Percentiles rank a stretch among this genome's conserved stretches.
Conservation (phyloP, 2,797 vertebrate species). For the Pipistrellus pipistrellus region DNA sequence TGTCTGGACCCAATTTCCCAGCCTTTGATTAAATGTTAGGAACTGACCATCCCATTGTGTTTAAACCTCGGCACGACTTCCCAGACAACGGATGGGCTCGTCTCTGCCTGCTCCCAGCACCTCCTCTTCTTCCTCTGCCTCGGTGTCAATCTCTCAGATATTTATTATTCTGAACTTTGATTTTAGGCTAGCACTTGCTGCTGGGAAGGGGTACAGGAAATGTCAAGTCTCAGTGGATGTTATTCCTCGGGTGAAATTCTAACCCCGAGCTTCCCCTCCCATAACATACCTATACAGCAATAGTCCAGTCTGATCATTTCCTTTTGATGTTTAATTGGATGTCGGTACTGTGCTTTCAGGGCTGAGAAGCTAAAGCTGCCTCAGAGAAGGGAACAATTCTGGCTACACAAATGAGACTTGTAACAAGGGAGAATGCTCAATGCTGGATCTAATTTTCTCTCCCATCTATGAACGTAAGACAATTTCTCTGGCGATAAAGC, state of each 20-base stretch:
- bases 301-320: constrained; percentile 72
- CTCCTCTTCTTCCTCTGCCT: background rate
- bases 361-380: constrained; percentile 81
- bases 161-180: constrained; percentile 86
- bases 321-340: constrained; percentile 88
- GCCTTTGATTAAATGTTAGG: constrained; percentile 77
- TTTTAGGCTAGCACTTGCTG: constrained; percentile 76
- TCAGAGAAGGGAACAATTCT: constrained; percentile 82
- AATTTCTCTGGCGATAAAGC: constrained; percentile 81
- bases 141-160: constrained; percentile 54
- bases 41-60: constrained; percentile 71
- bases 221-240: constrained; percentile 78
- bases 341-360: constrained; percentile 79
- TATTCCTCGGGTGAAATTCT: constrained; percentile 72
- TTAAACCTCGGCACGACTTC: background rate
- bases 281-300: constrained; percentile 84
- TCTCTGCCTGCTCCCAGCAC: background rate
- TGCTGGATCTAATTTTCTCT: constrained; percentile 82
- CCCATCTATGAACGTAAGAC: constrained; percentile 80
- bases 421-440: constrained; percentile 77
- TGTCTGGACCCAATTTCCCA: constrained; percentile 71
- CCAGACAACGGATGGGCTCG: background rate
- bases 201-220: constrained; percentile 80
- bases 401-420: constrained; percentile 78
- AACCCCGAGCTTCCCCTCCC: constrained; percentile 49